Evolutionary conservation across 2,888 invertebrate genomes (phyloP), one percentile per base, ranked within the genome.

Genomic region (Dicranocentrus wangi): DNA sequence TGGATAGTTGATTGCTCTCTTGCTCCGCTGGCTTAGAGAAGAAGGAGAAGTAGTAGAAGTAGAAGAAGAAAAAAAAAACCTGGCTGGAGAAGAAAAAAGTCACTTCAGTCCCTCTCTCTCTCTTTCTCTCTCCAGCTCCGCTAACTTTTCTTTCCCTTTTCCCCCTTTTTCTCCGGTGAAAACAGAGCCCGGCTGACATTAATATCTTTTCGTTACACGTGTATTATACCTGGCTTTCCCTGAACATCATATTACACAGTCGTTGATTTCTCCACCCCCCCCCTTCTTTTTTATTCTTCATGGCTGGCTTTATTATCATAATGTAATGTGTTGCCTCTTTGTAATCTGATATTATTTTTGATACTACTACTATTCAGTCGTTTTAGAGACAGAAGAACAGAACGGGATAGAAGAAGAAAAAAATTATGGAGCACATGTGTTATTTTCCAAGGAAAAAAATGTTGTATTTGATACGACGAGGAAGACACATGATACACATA

Each of bases 1-100:
- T 81, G 69, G 47, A 25, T 61, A 55, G 69, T 75, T 75, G 81
- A 81, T 81, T 81, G 81, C 75, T 81, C 81, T 81, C 63, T 81
- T 73, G 73, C 75, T 70, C 70, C 61, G 63, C 19, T 81, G 69
- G 51, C 23, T 69, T 65, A 55, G 21, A 32, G 39, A 8, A n/a
- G 21, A 23, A 47, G n/a, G 28, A 19, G n/a, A n/a, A n/a, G n/a
- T n/a, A n/a, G n/a, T n/a, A n/a, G n/a, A n/a, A n/a, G n/a, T n/a
- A n/a, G n/a, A n/a, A n/a, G n/a, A n/a, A n/a, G n/a, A n/a, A n/a
- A n/a, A n/a, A n/a, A n/a, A n/a, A n/a, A n/a, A n/a, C n/a, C n/a
- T n/a, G n/a, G n/a, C n/a, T n/a, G 27, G 21, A 71, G 51, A 3
- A 60, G 32, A 23, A 23, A 21, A 66, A 53, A 78, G 72, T 32